Percentiles rank a stretch among this genome's conserved stretches.
phyloP scores from a whole-genome alignment of 1,140 invertebrate genomes.

The Heliconius himera region DNA sequence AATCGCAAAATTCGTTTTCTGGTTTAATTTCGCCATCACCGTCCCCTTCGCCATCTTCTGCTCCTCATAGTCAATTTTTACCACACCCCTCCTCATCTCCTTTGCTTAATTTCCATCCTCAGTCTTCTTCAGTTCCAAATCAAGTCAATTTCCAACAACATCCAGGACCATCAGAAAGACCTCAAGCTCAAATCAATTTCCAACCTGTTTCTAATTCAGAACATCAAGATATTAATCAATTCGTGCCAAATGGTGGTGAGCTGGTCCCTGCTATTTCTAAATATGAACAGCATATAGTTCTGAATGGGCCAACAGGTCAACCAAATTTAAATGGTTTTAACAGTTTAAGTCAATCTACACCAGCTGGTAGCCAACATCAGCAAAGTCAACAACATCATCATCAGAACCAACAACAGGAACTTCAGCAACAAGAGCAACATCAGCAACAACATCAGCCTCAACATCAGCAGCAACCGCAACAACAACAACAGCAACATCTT shows the following conservation, averaged over 20 bases:
- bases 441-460: conserved; percentile 33
- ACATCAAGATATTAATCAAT: conserved; percentile 72
- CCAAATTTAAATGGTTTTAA: conserved; percentile 55
- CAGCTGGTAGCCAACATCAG: conserved; percentile 47
- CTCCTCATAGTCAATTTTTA: conserved; percentile 66
- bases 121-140: conserved; percentile 63
- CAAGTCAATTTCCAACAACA: conserved; percentile 50
- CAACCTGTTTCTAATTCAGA: conserved; percentile 54
- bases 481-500: conserved; percentile 52
- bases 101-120: conserved; percentile 68
- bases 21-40: conserved; percentile 42
- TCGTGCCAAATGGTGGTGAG: conserved; percentile 84
- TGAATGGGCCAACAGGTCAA: conserved; percentile 69
- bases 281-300: conserved; percentile 88
- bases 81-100: conserved; percentile 74
- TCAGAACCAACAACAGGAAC: conserved; percentile 57
- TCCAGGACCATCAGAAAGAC: conserved; percentile 50
- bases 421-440: conserved; percentile 27
- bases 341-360: conserved; percentile 53
- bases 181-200: conserved; percentile 45
- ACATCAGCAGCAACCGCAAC: conserved; percentile 47
- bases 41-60: conserved; percentile 61
- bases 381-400: conserved; percentile 48
- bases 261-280: conserved; percentile 88
- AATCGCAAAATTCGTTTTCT: conserved; percentile 55